Conservation (phyloP, 2,888 invertebrate species). For the Drosophila borborema region DNA sequence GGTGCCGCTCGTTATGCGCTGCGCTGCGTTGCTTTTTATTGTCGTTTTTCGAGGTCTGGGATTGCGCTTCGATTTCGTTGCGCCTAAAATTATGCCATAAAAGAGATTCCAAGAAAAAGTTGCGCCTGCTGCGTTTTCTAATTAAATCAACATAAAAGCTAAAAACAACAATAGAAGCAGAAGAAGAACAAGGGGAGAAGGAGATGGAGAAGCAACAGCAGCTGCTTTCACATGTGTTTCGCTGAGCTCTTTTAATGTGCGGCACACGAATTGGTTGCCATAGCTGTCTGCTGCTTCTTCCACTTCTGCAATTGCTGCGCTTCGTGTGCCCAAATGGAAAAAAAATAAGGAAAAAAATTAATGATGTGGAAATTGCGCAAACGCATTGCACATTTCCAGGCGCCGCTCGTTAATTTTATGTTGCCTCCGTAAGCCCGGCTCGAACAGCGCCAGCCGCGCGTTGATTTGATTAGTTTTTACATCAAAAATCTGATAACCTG, state of each 20-base stretch:
- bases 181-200: constrained; percentile 1
- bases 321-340: constrained; percentile 17
- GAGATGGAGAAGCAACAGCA: constrained; percentile 10
- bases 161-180: constrained; percentile 7
- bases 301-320: constrained; percentile 36
- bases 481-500: constrained; percentile 41
- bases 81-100: constrained; percentile 77
- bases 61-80: constrained; percentile 46
- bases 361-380: constrained; percentile 76
- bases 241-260: constrained; percentile 49
- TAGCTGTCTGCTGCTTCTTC: neutral
- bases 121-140: constrained; percentile 61
- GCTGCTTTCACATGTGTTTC: constrained; percentile 46
- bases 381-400: constrained; percentile 53
- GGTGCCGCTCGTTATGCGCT: constrained; percentile 50
- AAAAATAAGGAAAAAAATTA: constrained; percentile 54
- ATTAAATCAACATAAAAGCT: constrained; percentile 78
- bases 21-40: constrained; percentile 37
- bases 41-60: constrained; percentile 15
- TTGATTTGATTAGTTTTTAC: constrained; percentile 59
- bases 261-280: constrained; percentile 11
- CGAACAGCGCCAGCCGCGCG: constrained; percentile 7
- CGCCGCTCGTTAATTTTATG: constrained; percentile 56
- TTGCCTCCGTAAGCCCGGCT: constrained; percentile 4
- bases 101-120: constrained; percentile 46